These are phyloP conservation scores for Beris chalybata DNA, from an alignment of 2,888 invertebrate genomes.

Conservation along the genomic window DNA sequence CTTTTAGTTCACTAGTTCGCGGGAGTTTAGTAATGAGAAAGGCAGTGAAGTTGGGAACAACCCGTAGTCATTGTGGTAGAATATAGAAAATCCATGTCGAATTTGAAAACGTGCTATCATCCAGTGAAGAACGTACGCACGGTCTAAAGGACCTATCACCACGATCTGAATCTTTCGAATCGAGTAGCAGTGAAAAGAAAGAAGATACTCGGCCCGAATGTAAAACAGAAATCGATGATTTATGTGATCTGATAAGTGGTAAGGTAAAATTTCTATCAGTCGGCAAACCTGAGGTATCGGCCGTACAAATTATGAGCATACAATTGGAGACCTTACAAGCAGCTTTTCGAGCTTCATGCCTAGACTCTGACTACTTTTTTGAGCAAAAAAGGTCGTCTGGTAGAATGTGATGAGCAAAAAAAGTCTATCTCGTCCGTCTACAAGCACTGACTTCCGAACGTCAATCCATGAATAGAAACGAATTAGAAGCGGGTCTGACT, in stretches of 20 bases:
- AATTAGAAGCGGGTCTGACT: no score
- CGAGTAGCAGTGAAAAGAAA: slow-evolving; percentile 33
- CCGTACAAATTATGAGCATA: slow-evolving; percentile 64
- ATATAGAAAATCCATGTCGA: slow-evolving; percentile 44
- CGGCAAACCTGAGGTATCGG: slow-evolving; percentile 59
- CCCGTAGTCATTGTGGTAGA: no score
- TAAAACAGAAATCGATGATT: slow-evolving; percentile 50
- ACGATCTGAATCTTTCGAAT: slow-evolving; percentile 15
- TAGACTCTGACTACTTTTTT: slow-evolving; percentile 63
- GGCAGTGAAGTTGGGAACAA: no score
- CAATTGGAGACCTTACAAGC: slow-evolving; percentile 67
- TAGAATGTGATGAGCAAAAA: no score
- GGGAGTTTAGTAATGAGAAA: no score
- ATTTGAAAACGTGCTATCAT: slow-evolving; percentile 34
- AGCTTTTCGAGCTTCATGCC: slow-evolving; percentile 65
- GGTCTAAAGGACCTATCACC: slow-evolving; percentile 1
- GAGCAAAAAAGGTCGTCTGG: no score
- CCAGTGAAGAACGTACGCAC: neutral
- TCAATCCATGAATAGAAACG: no score
- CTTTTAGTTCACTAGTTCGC: no score
- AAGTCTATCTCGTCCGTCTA: no score
- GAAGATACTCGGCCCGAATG: slow-evolving; percentile 32
- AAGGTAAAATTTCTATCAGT: slow-evolving; percentile 63
- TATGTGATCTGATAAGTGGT: slow-evolving; percentile 58
- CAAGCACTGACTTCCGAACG: no score